Percentiles rank a stretch among this genome's conserved stretches.
Evolutionary conservation across 2,888 invertebrate genomes (phyloP).

Genomic region (Conomelus anceps): DNA sequence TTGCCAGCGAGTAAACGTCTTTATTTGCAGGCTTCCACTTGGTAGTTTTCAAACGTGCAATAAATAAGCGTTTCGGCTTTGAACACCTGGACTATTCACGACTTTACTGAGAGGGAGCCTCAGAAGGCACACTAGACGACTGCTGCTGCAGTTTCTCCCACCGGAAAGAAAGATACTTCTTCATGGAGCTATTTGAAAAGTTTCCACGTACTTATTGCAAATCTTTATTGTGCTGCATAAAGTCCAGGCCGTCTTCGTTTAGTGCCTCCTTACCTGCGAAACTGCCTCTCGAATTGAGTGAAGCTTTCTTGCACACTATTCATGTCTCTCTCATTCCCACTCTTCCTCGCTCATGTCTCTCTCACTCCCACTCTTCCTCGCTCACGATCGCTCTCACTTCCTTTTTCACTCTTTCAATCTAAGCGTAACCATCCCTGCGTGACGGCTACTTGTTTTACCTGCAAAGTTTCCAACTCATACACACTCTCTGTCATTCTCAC

Average conservation of each 20-base stretch:
- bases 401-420: background rate
- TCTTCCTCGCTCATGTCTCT: background rate
- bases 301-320: no score
- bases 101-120: background rate
- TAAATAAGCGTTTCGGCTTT: background rate
- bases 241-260: background rate
- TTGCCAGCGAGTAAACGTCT: background rate
- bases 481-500: background rate
- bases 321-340: background rate
- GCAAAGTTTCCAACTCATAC: background rate
- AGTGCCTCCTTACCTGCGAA: background rate
- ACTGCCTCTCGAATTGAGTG: background rate
- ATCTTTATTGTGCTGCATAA: background rate
- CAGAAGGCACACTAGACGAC: no score
- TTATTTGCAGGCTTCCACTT: background rate
- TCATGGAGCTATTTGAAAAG: background rate
- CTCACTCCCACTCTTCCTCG: background rate
- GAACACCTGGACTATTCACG: background rate
- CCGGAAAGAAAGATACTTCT: background rate
- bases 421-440: background rate
- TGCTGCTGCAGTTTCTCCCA: no score
- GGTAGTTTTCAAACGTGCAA: background rate
- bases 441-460: background rate
- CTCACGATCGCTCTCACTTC: background rate
- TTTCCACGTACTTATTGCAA: background rate